These are phyloP conservation scores for Himalopsyche japonica DNA, from an alignment of 2,888 invertebrate genomes.

Conservation along the genomic window DNA sequence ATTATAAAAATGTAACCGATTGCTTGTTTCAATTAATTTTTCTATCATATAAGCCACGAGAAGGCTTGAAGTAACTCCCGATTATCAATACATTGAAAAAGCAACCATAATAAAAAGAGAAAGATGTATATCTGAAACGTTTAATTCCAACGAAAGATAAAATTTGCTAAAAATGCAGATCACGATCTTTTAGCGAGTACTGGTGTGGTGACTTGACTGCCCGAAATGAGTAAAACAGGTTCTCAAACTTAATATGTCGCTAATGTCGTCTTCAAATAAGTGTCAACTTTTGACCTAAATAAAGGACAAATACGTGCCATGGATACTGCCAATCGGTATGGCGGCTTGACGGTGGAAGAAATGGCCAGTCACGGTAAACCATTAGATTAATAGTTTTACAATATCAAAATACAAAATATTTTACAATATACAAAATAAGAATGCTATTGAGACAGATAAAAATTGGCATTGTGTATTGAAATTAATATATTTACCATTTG, in stretches of 20 bases:
- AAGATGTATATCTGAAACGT: not conserved
- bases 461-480: too few species aligned
- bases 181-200: not conserved
- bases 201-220: not conserved
- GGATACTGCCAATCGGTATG: slow-evolving; percentile 6
- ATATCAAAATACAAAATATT: too few species aligned
- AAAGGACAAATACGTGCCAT: slow-evolving; percentile 37
- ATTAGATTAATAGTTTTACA: not conserved
- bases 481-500: too few species aligned
- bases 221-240: not conserved
- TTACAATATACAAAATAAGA: too few species aligned
- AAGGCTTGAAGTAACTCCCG: not conserved
- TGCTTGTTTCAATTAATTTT: too few species aligned
- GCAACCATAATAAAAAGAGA: not conserved
- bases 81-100: not conserved
- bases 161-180: not conserved
- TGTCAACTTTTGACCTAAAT: slow-evolving; percentile 39
- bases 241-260: slow-evolving; percentile 6
- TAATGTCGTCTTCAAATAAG: slow-evolving; percentile 38
- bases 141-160: not conserved
- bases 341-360: not conserved
- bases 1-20: too few species aligned
- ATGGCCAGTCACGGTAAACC: not conserved
- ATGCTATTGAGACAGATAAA: too few species aligned
- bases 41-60: too few species aligned